Base-by-base conservation (phyloP, 2,113 vertebrate species). In the Cromileptes altivelis region DNA sequence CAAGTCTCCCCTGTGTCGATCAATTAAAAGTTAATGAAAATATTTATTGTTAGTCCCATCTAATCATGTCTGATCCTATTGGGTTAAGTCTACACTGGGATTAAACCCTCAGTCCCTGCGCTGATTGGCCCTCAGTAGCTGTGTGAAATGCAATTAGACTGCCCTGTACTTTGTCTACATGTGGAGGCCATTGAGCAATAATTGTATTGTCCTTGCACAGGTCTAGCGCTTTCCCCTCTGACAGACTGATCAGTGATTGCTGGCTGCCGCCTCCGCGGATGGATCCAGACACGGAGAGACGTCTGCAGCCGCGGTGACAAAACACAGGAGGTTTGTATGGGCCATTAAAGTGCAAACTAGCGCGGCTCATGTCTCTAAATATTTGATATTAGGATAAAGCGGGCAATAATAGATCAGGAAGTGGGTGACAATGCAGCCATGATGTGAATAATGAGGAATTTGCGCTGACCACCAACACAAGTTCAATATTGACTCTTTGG, bases 301-400 rank as follows among this genome's bases (percentile, higher is more conserved):
- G 64, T 89, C 82, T 88, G 82, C 85, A 61, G 76, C 78, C 67
- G 47, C 49, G 10, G 50, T 13, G 17, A 11, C 42, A 17, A 47
- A 63, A 2, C 23, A 56, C 55, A 50, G 70, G 58, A 17, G 2
- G 47, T 9, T 23, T 37, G 4, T 52, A 11, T 19, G 56, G 72
- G 50, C 84, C 87, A 92, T 95, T 93, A 84, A 86, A 84, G 83
- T 94, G 95, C 91, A 95, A 95, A 95, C 49, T 81, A 83, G 77
- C 45, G 64, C 55, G 78, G 79, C 49, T 81, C 64, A 80, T 92
- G 78, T 81, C 75, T 72, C 47, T 91, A 93, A 95, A 96, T 94
- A 95, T 95, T 94, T 95, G 94, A 84, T 60, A 85, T 94, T 62
- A 33, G 82, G 91, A 86, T 93, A 72, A 93, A 75, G 85, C 76